Evolutionary conservation across 2,797 vertebrate genomes (phyloP), one percentile per base, ranked within the genome.

Genomic region (Hypotaenidia philippensis): DNA sequence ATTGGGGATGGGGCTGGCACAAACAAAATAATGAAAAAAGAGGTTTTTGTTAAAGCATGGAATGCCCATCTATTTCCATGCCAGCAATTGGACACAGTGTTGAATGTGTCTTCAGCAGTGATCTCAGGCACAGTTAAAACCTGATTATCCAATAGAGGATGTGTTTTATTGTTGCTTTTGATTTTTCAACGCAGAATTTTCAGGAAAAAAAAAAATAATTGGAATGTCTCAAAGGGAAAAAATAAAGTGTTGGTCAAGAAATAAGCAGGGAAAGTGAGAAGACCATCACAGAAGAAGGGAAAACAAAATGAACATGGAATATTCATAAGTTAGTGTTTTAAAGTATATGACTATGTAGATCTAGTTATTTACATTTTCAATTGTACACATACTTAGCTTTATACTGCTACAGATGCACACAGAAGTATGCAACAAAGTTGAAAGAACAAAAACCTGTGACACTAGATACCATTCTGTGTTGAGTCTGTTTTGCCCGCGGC

Each of bases 401-500:
- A 36, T n/a, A 55, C 2, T 22, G 5, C 13, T 13, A 34, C 4
- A 22, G 1, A 27, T 0, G 1, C 14, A 66, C 13, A 53, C 1
- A 38, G 20, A 64, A 56, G 3, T 60, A 84, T 78, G 9, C 38
- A 60, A 32, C 11, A 31, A 84, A 63, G 1, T 16, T 47, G n/a
- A 53, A 5, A 70, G 27, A 78, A 81, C 9, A 78, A 84, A 84
- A 87, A 34, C 4, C 11, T 59, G 6, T 55, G 23, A 26, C 6
- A 32, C 2, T 21, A 25, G 5, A 23, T 40, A 40, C 38, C 38
- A 6, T 40, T 13, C 38, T 40, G 38, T 40, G 36, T 36, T 36
- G 36, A 36, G 36, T 36, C 36, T 36, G 38, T 40, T 40, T 40
- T 40, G 12, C 13, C 38, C 5, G 14, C 6, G 38, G 15, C 38